Conservation (phyloP, 2,797 vertebrate species). For the Morelia viridis region DNA sequence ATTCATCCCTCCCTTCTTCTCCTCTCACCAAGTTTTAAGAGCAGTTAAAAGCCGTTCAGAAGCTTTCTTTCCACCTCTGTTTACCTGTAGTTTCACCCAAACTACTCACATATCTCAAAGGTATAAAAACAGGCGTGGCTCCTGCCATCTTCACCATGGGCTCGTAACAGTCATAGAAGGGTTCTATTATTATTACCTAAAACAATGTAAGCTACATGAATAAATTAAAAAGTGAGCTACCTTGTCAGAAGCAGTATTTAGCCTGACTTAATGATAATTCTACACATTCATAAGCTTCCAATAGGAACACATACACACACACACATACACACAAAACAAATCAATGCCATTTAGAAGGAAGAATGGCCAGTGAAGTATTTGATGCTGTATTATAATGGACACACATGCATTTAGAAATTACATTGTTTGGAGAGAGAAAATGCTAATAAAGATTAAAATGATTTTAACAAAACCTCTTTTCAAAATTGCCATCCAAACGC, state of each 20-base stretch:
- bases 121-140: constrained; percentile 87
- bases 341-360: neutral
- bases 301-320: neutral
- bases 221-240: too few species aligned
- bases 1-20: neutral
- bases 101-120: constrained; percentile 84
- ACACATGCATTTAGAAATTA: neutral
- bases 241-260: too few species aligned
- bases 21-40: neutral
- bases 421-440: neutral
- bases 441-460: neutral
- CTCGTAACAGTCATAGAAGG: constrained; percentile 93
- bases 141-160: constrained; percentile 94
- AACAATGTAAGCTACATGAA: too few species aligned
- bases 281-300: neutral
- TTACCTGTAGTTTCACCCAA: neutral
- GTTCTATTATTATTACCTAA: constrained; percentile 94
- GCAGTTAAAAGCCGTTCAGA: neutral
- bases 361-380: neutral
- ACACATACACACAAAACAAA: neutral
- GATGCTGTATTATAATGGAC: neutral
- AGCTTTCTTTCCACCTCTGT: neutral
- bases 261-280: too few species aligned
- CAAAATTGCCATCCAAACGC: neutral
- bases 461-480: neutral